Evolutionary conservation across 2,888 invertebrate genomes (phyloP), one percentile per base, ranked within the genome.

Genomic region (Platynereis dumerilii): DNA sequence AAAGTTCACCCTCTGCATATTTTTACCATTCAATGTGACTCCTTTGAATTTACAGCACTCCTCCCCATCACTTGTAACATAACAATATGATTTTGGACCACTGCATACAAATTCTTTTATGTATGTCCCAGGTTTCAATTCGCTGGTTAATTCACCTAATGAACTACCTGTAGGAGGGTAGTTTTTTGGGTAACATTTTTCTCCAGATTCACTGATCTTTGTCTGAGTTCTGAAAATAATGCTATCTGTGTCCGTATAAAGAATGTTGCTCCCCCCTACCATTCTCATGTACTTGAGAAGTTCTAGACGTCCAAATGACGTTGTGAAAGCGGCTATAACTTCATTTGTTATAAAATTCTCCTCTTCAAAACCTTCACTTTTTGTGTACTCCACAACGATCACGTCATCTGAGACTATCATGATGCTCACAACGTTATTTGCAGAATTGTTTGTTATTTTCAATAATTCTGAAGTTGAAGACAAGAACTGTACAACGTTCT

Each of bases 101-200:
- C n/a, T n/a, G n/a, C 74, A 72, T 15, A 79, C 76, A 70, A 80
- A 82, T 64, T 78, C 72, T 34, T 34, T 0, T 83, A 58, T 65
- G 83, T 83, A 67, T 83, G 76, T 0, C 80, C 83, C 68, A 83
- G 66, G 53, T 12, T 29, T 24, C 42, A 58, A n/a, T 22, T 58
- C 58, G 15, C 24, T 24, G 1, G 58, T 58, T 2, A 58, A 24
- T 7, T 58, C 58, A 17, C 58, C 58, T 2, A 58, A n/a, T 2
- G 26, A 34, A 20, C 26, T 42, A 34, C 58, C 58, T n/a, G n/a
- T n/a, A n/a, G n/a, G n/a, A n/a, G n/a, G n/a, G n/a, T n/a, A n/a
- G n/a, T n/a, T n/a, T n/a, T n/a, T n/a, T n/a, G n/a, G n/a, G n/a
- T n/a, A n/a, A n/a, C n/a, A n/a, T n/a, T n/a, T n/a, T n/a, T n/a